Evolutionary conservation across 2,888 invertebrate genomes (phyloP).

Genomic region (Ornithoptera priamus): DNA sequence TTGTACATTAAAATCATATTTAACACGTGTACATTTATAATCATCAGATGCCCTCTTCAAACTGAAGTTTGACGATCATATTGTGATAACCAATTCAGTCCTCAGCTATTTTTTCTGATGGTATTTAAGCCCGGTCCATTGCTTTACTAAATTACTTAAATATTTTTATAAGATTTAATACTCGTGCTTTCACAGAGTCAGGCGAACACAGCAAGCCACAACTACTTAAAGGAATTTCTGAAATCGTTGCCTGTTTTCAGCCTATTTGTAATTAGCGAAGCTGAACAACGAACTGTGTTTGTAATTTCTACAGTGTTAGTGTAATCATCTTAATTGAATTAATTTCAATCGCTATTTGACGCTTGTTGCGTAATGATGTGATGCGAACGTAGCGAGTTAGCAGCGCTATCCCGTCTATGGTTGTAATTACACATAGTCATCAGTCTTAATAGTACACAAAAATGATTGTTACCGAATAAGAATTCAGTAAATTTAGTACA

Average conservation of each 20-base stretch:
- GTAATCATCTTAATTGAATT: conserved; percentile 11
- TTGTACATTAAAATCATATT: not conserved
- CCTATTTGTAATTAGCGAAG: conserved; percentile 2
- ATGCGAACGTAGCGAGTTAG: not conserved
- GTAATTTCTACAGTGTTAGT: conserved; percentile 6
- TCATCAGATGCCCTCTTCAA: too few species aligned
- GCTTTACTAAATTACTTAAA: too few species aligned
- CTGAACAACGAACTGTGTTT: not conserved
- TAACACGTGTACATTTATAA: too few species aligned
- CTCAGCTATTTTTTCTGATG: too few species aligned
- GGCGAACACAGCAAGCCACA: not conserved
- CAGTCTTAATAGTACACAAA: not conserved
- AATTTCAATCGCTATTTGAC: conserved; percentile 8
- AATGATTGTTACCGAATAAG: not conserved
- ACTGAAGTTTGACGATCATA: too few species aligned
- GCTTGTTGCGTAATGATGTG: not conserved
- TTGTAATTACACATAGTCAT: conserved; percentile 1
- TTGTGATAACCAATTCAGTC: too few species aligned
- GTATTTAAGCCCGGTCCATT: too few species aligned
- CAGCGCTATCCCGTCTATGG: not conserved
- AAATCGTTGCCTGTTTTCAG: not conserved
- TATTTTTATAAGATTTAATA: too few species aligned
- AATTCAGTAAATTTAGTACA: not conserved
- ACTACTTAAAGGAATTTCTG: not conserved
- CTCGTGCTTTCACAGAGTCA: not conserved